Evolutionary conservation across 2,888 invertebrate species (phyloP), one percentile per base, ranked within the genome.

Genomic region (Rotaria magnacalcarata): DNA sequence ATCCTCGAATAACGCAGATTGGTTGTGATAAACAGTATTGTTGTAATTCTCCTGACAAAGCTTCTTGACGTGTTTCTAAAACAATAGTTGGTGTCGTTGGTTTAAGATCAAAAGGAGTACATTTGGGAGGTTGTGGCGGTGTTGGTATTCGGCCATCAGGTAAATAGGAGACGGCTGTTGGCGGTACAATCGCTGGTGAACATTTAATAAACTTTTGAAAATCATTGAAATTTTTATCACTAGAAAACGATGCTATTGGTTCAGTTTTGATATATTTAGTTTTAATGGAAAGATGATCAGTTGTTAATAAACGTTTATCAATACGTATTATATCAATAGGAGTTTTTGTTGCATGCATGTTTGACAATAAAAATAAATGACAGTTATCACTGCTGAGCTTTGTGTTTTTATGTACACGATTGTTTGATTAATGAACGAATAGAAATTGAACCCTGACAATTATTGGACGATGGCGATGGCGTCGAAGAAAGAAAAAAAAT

Each of bases 21-120:
- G 97, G 97, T 92, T 97, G 96, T 89, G 96, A 96, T 86, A 98
- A 93, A 91, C 97, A 98, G 92, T 97, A 98, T 91, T 97, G 96
- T 92, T 98, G 97, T 87, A 99, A 92, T 90, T 97, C 96, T 24
- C 96, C 95, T 89, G 96, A 96, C 91, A 96, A 96, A 0, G 97
- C 98, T 90, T 98, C 97, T 90, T 97, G 96, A 91, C 97, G 97
- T 90, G 95, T 96, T 90, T 99, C 98, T 88, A 99, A 93, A 89
- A 91, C 91, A 84, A 97, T 96, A 89, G 92, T 92, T 58, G 97
- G 97, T 52, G 97, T 96, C 75, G 96, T 95, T 56, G 97, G 97
- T 88, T 95, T 93, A 16, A 97, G 93, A 24, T 85, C 47, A 19
- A 21, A 0, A 5, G 24, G 10, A 5, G 24, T 0, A 8, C 8